These are phyloP conservation scores for Echinops telfairi DNA, from an alignment of 2,113 vertebrate species.

Conservation along the genomic window DNA sequence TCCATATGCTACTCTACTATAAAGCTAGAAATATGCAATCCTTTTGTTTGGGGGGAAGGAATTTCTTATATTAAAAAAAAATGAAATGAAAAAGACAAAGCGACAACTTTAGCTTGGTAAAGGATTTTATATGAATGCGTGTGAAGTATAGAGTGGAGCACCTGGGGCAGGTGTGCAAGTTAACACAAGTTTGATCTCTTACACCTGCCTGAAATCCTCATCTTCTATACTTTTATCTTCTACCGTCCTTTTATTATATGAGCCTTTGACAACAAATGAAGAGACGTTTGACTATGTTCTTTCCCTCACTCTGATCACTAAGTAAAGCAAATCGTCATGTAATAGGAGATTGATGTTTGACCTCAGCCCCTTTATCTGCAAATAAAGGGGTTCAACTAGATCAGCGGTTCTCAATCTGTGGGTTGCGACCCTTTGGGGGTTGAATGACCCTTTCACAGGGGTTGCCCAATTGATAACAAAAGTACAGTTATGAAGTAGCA, in stretches of 20 bases:
- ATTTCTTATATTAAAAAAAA: not conserved
- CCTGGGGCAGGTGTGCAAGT: not conserved
- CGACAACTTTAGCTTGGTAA: not conserved
- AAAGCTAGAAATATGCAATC: constrained; percentile 17
- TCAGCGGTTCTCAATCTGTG: too few relatives aligned
- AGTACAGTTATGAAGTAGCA: too few relatives aligned
- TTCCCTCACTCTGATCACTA: not conserved
- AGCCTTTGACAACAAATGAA: constrained; percentile 11
- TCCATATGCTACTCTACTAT: not conserved
- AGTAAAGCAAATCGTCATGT: not conserved
- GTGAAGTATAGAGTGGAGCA: not conserved
- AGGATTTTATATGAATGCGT: constrained; percentile 25
- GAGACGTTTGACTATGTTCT: not conserved
- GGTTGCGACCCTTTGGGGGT: too few relatives aligned
- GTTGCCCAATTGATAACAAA: too few relatives aligned
- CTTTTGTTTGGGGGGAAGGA: constrained; percentile 17
- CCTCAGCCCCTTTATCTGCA: not conserved
- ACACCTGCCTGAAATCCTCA: not conserved
- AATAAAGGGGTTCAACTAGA: not conserved
- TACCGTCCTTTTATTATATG: not conserved
- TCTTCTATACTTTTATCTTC: not conserved
- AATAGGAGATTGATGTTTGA: not conserved
- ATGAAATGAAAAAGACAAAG: not conserved
- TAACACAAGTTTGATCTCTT: not conserved
- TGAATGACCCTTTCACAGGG: too few relatives aligned